Evolutionary conservation across 2,888 invertebrate species (phyloP).

Genomic region (Caenorhabditis japonica): DNA sequence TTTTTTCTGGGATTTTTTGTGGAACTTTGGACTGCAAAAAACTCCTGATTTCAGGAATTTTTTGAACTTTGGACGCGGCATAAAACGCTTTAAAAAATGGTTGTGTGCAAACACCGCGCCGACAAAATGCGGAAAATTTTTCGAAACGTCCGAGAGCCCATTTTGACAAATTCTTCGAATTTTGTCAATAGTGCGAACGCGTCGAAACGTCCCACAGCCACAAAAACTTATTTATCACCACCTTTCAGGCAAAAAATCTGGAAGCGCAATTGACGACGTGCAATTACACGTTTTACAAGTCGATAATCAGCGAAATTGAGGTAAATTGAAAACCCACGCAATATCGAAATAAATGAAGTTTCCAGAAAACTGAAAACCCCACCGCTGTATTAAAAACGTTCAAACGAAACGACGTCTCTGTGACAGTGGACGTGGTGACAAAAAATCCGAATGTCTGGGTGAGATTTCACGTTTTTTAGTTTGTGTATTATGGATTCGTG

Average conservation of each 20-base stretch:
- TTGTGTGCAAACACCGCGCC: too few species aligned
- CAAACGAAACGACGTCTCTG: slow-evolving; percentile 17
- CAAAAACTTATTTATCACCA: neutral
- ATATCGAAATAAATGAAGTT: neutral
- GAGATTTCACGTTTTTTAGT: too few species aligned
- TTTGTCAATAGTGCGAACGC: too few species aligned
- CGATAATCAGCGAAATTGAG: slow-evolving; percentile 43
- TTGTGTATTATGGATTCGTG: too few species aligned
- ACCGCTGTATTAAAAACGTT: slow-evolving; percentile 52
- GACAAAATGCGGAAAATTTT: too few species aligned
- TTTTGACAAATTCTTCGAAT: neutral
- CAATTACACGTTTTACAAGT: slow-evolving; percentile 52
- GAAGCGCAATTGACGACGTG: slow-evolving; percentile 54
- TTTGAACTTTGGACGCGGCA: too few species aligned
- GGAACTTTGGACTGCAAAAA: too few species aligned
- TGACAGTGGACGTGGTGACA: slow-evolving; percentile 62
- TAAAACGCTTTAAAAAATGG: too few species aligned
- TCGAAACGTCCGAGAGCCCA: too few species aligned
- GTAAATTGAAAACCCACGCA: neutral
- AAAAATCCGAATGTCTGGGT: slow-evolving; percentile 58
- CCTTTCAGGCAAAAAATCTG: slow-evolving; percentile 10
- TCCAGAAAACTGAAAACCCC: slow-evolving; percentile 21
- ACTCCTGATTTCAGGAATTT: too few species aligned
- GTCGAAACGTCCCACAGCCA: too few species aligned
- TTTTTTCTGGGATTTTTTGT: too few species aligned